Evolutionary conservation across 2,797 vertebrate genomes (phyloP), one percentile per base, ranked within the genome.

Genomic region (Macropodus opercularis): DNA sequence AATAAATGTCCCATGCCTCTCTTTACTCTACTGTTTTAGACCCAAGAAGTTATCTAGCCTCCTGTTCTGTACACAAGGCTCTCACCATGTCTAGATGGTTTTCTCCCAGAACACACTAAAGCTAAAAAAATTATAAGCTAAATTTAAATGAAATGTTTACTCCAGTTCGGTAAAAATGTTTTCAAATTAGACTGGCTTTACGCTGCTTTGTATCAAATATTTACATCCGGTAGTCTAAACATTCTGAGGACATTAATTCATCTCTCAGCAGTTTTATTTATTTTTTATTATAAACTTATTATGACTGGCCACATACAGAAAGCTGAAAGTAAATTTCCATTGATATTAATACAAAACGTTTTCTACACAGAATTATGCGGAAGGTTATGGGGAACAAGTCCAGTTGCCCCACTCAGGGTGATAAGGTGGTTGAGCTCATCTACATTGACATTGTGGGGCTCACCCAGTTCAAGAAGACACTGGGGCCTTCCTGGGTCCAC

Each of bases 401-500:
- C 72, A 98, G 97, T 66, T 99, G 98, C 68, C 98, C 98, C 0
- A 98, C 96, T 1, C 94, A 96, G 77, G 98, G 98, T 0, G 97
- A 99, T 82, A 97, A 95, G 87, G 91, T 99, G 5, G 97, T 99
- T 14, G 96, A 99, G 81, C 96, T 99, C 40, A 99, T 99, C 85
- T 99, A 99, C 88, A 99, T 99, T 12, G 97, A 99, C 81, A 99
- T 99, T 0, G 97, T 99, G 64, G 96, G 97, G 49, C 94, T 98
- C 4, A 94, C 96, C 34, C 97, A 99, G 83, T 99, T 99, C 79
- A 99, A 99, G 92, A 99, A 98, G 91, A 98, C 96, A 0, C 93
- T 99, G 38, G 97, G 97, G 10, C 97, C 96, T 0, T 98, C 97
- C 5, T 99, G 97, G 97, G 97, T 99, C 53, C 97, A 99, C 89